phyloP scores from a whole-genome alignment of 92 coral and sea anemone genomes.

The Paramuricea clavata region DNA sequence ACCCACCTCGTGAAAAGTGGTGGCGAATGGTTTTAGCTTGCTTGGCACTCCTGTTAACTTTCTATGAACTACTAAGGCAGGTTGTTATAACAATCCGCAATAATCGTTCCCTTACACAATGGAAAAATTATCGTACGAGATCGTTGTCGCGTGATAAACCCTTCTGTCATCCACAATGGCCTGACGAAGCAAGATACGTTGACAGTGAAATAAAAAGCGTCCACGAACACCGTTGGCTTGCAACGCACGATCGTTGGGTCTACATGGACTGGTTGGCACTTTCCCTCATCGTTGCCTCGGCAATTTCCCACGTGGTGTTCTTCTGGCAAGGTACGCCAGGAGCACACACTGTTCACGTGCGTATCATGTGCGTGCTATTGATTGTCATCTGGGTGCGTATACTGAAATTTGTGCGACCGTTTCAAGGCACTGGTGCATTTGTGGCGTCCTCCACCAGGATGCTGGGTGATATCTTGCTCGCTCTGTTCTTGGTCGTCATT shows the following conservation, averaged over 20 bases:
- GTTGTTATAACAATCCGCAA: conserved; percentile 77
- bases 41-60: conserved; percentile 76
- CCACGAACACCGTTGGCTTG: conserved; percentile 77
- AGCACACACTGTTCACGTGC: conserved; percentile 73
- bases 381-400: conserved; percentile 88
- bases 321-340: conserved; percentile 53
- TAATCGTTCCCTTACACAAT: conserved; percentile 80
- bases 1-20: conserved; percentile 53
- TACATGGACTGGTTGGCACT: conserved; percentile 90
- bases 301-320: conserved; percentile 77
- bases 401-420: conserved; percentile 91
- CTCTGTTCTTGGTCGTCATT: conserved; percentile 78
- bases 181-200: conserved; percentile 89
- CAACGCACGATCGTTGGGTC: conserved; percentile 89
- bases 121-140: conserved; percentile 90
- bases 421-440: conserved; percentile 88
- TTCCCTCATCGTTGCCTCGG: conserved; percentile 73
- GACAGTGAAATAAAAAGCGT: conserved; percentile 89
- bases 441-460: conserved; percentile 91
- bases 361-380: conserved; percentile 84
- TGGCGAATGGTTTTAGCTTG: conserved; percentile 77
- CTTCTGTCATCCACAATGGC: conserved; percentile 98
- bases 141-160: conserved; percentile 83
- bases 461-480: conserved; percentile 78
- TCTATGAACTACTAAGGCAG: conserved; percentile 83